Percentiles rank a stretch among this genome's conserved stretches.
Conservation (phyloP, 2,113 vertebrate species). For the Struthidea cinerea region DNA sequence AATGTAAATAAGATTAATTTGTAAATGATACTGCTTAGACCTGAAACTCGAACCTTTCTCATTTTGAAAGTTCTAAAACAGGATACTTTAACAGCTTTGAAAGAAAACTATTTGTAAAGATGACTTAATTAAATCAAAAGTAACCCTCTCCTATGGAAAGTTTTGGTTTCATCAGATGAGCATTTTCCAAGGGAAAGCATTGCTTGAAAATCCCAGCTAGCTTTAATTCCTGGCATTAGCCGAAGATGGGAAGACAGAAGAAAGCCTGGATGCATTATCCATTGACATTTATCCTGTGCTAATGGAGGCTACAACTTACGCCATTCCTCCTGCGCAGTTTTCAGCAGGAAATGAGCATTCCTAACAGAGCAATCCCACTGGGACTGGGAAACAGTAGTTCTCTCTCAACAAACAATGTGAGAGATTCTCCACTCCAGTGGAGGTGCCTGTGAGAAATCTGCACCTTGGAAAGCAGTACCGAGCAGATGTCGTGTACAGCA, state of each 20-base stretch:
- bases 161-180: background rate
- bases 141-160: background rate
- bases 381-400: background rate
- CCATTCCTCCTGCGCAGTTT: background rate
- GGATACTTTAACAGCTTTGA: background rate
- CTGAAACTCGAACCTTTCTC: background rate
- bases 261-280: background rate
- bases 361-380: background rate
- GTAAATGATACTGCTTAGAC: background rate
- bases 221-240: background rate
- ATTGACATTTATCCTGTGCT: background rate
- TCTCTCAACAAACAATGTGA: accelerated
- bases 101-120: background rate
- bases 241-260: background rate
- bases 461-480: background rate
- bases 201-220: background rate
- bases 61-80: background rate
- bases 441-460: background rate
- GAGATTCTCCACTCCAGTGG: background rate
- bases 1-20: background rate
- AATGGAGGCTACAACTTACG: background rate
- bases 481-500: background rate
- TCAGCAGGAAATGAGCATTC: background rate
- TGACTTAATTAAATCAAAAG: background rate
- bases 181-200: background rate